phyloP scores from a whole-genome alignment of 2,888 invertebrate species.

The Netelia virgata region DNA sequence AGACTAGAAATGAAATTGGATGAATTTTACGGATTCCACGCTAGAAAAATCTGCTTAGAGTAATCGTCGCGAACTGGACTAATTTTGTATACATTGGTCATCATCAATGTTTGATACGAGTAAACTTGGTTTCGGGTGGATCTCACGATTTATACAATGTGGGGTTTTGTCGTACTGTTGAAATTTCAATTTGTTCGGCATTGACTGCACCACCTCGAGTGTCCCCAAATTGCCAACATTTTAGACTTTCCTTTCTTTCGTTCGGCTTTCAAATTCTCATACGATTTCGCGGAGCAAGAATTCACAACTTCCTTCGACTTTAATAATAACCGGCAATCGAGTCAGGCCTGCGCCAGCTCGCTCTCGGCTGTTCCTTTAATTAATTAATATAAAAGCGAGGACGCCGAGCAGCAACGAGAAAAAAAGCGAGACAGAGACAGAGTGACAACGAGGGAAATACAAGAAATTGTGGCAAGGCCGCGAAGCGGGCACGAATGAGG shows the following conservation, averaged over 20 bases:
- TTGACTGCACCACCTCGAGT: slow-evolving; percentile 1
- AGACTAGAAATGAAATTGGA: no score
- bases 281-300: slow-evolving; percentile 43
- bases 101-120: no score
- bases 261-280: slow-evolving; percentile 40
- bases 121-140: no score
- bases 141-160: no score
- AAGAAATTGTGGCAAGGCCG: slow-evolving; percentile 65
- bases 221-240: slow-evolving; percentile 67
- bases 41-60: no score
- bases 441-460: slow-evolving; percentile 42
- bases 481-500: slow-evolving; percentile 29
- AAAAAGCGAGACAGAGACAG: slow-evolving; percentile 20
- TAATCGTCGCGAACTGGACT: no score
- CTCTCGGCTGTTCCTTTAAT: slow-evolving; percentile 71
- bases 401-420: background rate
- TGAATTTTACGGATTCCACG: no score
- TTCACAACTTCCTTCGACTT: slow-evolving; percentile 75
- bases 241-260: slow-evolving; percentile 29
- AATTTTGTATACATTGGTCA: no score
- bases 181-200: background rate
- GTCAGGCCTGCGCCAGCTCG: slow-evolving; percentile 65
- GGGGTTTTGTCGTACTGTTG: no score
- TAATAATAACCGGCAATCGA: slow-evolving; percentile 72
- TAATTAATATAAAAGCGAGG: slow-evolving; percentile 75